Conservation (phyloP, 1,140 invertebrate species). For the Drosophila cardini region DNA sequence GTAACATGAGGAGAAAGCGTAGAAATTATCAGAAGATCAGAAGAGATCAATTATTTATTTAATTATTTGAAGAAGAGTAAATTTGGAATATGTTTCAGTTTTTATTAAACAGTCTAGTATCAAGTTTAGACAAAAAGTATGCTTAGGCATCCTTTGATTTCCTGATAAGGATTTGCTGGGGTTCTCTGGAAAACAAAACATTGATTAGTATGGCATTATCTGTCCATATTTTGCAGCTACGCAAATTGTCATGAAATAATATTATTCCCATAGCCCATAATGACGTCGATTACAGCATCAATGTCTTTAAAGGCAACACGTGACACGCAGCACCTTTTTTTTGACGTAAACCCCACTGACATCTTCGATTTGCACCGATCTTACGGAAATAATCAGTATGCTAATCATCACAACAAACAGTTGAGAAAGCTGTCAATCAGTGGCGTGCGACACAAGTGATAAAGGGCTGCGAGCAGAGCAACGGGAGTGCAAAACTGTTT, state of each 20-base stretch:
- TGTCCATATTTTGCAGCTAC: constrained; percentile 48
- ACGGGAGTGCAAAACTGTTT: background rate
- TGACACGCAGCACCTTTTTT: constrained; percentile 54
- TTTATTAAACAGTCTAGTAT: too few species aligned
- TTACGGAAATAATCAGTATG: constrained; percentile 11
- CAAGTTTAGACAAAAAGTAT: too few species aligned
- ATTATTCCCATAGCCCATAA: constrained; percentile 29
- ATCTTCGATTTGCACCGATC: constrained; percentile 29
- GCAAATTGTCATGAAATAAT: constrained; percentile 33
- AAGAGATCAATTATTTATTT: background rate
- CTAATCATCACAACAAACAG: constrained; percentile 13
- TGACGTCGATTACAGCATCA: constrained; percentile 51
- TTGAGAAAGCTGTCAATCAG: constrained; percentile 19
- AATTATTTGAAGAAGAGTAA: too few species aligned
- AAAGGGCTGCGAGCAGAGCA: background rate
- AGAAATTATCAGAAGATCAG: background rate
- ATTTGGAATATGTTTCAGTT: too few species aligned
- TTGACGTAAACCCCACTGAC: constrained; percentile 55
- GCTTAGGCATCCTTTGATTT: background rate
- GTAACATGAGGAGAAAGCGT: background rate
- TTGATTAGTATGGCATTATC: constrained; percentile 11
- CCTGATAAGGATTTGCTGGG: background rate
- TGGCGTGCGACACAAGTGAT: constrained; percentile 29
- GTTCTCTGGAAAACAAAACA: constrained; percentile 5
- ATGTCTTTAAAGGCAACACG: constrained; percentile 38